A percentile compares a stretch with the other conserved stretches of the same genome.
Evolutionary conservation across 2,113 vertebrate species (phyloP).

Genomic region (Astur gentilis): DNA sequence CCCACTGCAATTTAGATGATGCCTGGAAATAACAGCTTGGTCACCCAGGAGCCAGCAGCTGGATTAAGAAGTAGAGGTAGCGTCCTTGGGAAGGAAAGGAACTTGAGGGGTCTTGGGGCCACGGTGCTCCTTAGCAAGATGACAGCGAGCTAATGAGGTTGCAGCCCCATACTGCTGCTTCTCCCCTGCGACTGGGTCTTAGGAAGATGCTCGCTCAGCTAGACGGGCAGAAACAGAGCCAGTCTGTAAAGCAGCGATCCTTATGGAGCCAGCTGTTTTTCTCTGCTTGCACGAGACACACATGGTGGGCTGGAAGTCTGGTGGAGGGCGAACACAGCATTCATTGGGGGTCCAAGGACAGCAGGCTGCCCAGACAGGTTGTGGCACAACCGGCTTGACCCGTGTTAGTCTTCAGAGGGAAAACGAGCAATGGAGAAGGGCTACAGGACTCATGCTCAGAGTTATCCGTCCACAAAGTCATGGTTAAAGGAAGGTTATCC

Average conservation of each 20-base stretch:
- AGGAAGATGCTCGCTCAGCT: neutral
- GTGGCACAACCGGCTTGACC: neutral
- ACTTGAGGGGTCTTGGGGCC: neutral
- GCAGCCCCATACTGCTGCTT: neutral
- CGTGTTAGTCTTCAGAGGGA: neutral
- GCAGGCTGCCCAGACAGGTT: neutral
- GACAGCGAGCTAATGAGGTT: neutral
- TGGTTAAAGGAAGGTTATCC: neutral
- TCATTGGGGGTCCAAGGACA: neutral
- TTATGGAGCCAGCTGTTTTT: neutral
- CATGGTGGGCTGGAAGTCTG: neutral
- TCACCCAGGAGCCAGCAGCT: neutral
- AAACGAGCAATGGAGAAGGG: neutral
- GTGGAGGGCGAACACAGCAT: neutral
- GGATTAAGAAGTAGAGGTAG: neutral
- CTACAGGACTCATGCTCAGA: neutral
- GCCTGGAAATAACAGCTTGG: neutral
- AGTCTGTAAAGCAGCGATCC: neutral
- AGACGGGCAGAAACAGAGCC: neutral
- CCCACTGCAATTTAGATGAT: neutral
- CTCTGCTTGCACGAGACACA: neutral
- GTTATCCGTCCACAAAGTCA: neutral
- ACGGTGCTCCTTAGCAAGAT: neutral
- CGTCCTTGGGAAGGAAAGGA: neutral
- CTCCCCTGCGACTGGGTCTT: rapidly evolving